A percentile compares a stretch with the other conserved stretches of the same genome.
Conservation (phyloP, 2,888 invertebrate species). For the Nemotelus nigrinus region DNA sequence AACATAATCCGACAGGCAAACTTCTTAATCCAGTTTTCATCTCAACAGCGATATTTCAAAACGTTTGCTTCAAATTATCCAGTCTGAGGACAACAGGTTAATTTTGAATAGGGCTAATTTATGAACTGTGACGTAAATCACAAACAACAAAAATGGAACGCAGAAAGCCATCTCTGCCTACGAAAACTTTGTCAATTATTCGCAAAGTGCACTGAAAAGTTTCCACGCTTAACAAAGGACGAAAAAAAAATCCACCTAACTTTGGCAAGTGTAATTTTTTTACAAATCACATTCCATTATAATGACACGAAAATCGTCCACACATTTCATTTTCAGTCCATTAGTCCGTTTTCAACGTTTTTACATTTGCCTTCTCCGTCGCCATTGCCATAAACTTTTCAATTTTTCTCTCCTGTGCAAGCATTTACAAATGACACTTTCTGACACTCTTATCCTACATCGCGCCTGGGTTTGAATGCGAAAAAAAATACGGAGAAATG, state of each 20-base stretch:
- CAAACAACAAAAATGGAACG: too few relatives aligned
- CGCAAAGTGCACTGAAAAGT: too few relatives aligned
- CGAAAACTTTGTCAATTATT: too few relatives aligned
- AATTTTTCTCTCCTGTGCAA: slow-evolving; percentile 16
- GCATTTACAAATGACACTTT: slow-evolving; percentile 21
- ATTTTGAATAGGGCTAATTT: too few relatives aligned
- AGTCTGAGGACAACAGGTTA: too few relatives aligned
- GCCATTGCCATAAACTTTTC: slow-evolving; percentile 17
- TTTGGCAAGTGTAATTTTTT: not conserved
- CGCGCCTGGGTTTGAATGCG: not conserved
- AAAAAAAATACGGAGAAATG: not conserved
- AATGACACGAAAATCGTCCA: slow-evolving; percentile 39
- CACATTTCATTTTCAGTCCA: slow-evolving; percentile 44
- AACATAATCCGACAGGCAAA: too few relatives aligned
- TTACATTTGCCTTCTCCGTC: slow-evolving; percentile 10
- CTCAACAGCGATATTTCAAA: too few relatives aligned
- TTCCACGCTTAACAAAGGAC: too few relatives aligned
- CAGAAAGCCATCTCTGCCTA: too few relatives aligned
- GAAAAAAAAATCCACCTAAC: not conserved
- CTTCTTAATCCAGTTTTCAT: too few relatives aligned
- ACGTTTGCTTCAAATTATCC: too few relatives aligned
- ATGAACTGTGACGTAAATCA: too few relatives aligned
- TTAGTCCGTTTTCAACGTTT: slow-evolving; percentile 34
- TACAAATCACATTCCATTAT: slow-evolving; percentile 42
- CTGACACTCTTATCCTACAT: not conserved